Evolutionary conservation across 1,140 invertebrate genomes (phyloP), one percentile per base, ranked within the genome.

Genomic region (Cylas formicarius): DNA sequence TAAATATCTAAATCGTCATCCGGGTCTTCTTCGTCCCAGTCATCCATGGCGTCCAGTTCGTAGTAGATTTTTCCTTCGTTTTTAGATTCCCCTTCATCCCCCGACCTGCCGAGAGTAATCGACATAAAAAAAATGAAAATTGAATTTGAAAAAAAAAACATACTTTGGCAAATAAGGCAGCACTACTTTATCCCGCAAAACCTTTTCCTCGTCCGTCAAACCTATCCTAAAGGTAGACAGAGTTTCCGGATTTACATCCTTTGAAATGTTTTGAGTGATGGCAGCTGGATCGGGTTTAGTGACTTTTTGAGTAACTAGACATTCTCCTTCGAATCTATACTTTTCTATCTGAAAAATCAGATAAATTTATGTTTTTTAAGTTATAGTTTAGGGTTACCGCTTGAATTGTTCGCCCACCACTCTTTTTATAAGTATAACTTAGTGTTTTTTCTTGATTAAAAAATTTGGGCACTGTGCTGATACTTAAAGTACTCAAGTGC

Each of bases 1-100:
- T 62, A 76, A 55, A 77, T 72, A 66, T 76, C 71, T 39, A 77
- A 61, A 55, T 77, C 75, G 61, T 77, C 74, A 70, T 77, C 75
- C 9, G 75, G 75, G 60, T 77, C 75, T 63, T 77, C 75, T 57
- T 75, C 75, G 60, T 77, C 75, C 74, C 74, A 77, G 53, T 76
- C 75, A 61, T 76, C 74, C 4, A 68, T 65, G 35, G 68, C 70
- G 65, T 76, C 74, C 9, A 74, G 70, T 43, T 74, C 62, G 60
- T 76, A 74, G 48, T 68, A 66, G 11, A 77, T 70, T 57, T 71
- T 68, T 8, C 69, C 68, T 32, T 67, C 62, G 11, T 67, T 66
- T 53, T 70, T 64, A 20, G 36, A 18, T 32, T 41, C 36, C 16
- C 35, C 21, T 19, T 52, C 33, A 28, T 48, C 45, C 23, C 34